Evolutionary conservation across 2,113 vertebrate genomes (phyloP), one percentile per base, ranked within the genome.

Genomic region (Sylvietta virens): DNA sequence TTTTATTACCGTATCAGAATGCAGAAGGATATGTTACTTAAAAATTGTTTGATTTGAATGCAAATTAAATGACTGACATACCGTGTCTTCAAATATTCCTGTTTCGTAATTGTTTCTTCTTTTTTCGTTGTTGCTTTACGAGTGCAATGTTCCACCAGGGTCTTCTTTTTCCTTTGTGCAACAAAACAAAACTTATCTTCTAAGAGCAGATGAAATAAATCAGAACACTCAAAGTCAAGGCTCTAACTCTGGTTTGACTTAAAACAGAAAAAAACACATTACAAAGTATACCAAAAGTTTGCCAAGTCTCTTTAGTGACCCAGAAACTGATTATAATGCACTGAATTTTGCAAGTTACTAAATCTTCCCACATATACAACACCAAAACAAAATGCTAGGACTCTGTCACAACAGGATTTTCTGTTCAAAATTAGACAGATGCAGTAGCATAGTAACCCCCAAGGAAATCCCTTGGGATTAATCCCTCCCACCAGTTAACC

Each of bases 311-410:
- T 89, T 87, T 85, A 95, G 86, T 85, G 85, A 91, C 70, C 78
- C 91, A 66, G 74, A 95, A 96, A 92, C 65, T 91, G 81, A 92
- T 95, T 89, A 95, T 61, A 78, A 89, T 61, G 45, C 70, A 91
- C 81, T 91, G 78, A 91, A 92, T 82, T 91, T 54, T 91, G 26
- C 51, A 91, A 92, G 74, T 92, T 77, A 87, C 54, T 87, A 91
- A 80, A 94, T 90, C 67, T 91, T 67, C 44, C 86, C 66, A 73
- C 66, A 91, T 72, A 60, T 26, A 74, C 3, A 14, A 85, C 11
- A 85, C 50, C 78, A 92, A 94, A 90, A 33, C 39, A 90, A 86
- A 92, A 77, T 1, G 0, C 12, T 65, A n/a, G 10, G 28, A 42
- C 28, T 74, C 60, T 47, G 12, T 28, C 85, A 77, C 79, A 73